These are phyloP conservation scores for Potamarius usumacintae DNA, from an alignment of 2,113 vertebrate genomes.

Conservation along the genomic window DNA sequence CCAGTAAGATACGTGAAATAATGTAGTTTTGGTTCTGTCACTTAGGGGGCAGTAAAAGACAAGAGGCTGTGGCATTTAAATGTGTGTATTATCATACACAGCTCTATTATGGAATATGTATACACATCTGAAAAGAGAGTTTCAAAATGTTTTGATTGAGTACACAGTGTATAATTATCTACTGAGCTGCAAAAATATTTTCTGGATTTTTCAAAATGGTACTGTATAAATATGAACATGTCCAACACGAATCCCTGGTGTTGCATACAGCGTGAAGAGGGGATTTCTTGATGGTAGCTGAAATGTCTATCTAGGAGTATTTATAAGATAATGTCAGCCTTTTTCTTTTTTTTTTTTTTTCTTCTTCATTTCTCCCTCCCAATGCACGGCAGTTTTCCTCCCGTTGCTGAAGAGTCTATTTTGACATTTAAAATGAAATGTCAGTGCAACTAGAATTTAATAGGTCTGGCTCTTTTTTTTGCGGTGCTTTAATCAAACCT, in stretches of 20 bases:
- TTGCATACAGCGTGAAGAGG: neutral
- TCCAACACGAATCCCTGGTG: neutral
- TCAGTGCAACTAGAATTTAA: conserved; percentile 47
- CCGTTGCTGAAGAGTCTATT: conserved; percentile 44
- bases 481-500: conserved; percentile 47
- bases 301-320: conserved; percentile 48
- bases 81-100: conserved; percentile 10
- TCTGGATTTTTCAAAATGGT: neutral
- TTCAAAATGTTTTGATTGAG: neutral
- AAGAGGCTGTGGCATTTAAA: conserved; percentile 32
- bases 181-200: neutral
- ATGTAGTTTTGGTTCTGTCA: conserved; percentile 47
- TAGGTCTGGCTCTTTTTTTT: conserved; percentile 38
- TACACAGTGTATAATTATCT: neutral
- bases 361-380: neutral
- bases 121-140: neutral
- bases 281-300: conserved; percentile 29
- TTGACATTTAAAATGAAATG: conserved; percentile 61
- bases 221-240: conserved; percentile 11
- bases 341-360: conserved; percentile 35
- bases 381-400: conserved; percentile 9
- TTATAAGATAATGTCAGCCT: conserved; percentile 49
- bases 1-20: neutral
- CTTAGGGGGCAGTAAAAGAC: conserved; percentile 76
- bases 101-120: conserved; percentile 1